Percentiles rank a stretch among this genome's conserved stretches.
Evolutionary conservation across 2,888 invertebrate genomes (phyloP).

Genomic region (Nephrotoma guestfalica): DNA sequence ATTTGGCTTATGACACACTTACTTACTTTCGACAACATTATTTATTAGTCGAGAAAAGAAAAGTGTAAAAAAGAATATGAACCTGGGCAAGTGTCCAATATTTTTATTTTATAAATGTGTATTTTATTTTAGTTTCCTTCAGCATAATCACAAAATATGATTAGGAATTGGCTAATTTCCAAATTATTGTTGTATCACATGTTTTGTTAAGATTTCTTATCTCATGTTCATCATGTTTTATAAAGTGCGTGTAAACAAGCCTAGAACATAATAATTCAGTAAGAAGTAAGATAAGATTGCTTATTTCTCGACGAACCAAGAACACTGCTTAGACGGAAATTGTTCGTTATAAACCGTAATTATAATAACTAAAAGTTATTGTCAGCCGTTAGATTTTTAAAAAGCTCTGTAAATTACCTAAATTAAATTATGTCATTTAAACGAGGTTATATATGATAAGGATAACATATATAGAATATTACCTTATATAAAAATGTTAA

Average conservation of each 20-base stretch:
- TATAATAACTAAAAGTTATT: not conserved
- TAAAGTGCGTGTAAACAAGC: no score
- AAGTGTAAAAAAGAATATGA: not conserved
- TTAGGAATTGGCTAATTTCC: not conserved
- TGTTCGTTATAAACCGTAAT: no score
- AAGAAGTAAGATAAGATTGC: no score
- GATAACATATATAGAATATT: not conserved
- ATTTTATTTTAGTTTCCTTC: not conserved
- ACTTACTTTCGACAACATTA: not conserved
- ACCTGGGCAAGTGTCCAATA: not conserved
- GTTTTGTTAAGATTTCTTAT: no score
- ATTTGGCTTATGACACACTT: not conserved
- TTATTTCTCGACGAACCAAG: no score
- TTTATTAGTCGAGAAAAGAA: not conserved
- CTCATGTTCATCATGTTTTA: no score
- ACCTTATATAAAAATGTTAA: not conserved
- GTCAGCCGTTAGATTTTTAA: not conserved
- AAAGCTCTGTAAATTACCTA: not conserved
- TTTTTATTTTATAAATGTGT: not conserved
- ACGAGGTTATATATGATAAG: not conserved
- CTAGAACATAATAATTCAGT: no score
- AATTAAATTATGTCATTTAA: not conserved
- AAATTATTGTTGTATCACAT: not conserved
- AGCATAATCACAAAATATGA: not conserved
- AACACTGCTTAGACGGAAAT: no score